Percentiles rank a stretch among this genome's conserved stretches.
Conservation (phyloP, 2,797 vertebrate species). For the Sarcophilus harrisii region DNA sequence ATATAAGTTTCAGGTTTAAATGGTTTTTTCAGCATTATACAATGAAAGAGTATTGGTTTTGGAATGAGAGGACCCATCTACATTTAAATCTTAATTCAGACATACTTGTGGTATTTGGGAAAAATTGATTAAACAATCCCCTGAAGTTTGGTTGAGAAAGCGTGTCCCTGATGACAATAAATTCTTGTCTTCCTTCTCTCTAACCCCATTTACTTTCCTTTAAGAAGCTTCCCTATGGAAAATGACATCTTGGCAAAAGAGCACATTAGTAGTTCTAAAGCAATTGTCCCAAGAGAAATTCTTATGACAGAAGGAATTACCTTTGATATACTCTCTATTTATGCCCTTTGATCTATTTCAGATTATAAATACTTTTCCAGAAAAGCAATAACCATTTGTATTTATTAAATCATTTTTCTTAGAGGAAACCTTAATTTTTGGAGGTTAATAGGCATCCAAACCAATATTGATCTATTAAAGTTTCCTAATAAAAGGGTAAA, state of each 20-base stretch:
- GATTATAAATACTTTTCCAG: conserved; percentile 33
- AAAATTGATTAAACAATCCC: neutral
- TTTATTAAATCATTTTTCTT: conserved; percentile 28
- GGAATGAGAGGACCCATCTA: neutral
- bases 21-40: neutral
- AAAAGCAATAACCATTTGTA: neutral
- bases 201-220: neutral
- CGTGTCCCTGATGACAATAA: neutral
- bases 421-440: neutral
- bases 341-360: neutral
- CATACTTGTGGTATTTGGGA: neutral
- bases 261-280: neutral
- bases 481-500: neutral
- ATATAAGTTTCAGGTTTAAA: neutral
- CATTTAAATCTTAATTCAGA: neutral
- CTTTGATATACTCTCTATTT: neutral
- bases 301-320: neutral
- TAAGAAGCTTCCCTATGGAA: neutral
- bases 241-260: neutral
- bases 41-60: neutral
- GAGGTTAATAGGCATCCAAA: neutral
- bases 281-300: neutral
- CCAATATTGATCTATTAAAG: neutral
- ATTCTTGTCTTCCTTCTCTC: neutral
- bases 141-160: neutral